phyloP scores from a whole-genome alignment of 92 coral and sea anemone species.

The Zoanthus gigantus region DNA sequence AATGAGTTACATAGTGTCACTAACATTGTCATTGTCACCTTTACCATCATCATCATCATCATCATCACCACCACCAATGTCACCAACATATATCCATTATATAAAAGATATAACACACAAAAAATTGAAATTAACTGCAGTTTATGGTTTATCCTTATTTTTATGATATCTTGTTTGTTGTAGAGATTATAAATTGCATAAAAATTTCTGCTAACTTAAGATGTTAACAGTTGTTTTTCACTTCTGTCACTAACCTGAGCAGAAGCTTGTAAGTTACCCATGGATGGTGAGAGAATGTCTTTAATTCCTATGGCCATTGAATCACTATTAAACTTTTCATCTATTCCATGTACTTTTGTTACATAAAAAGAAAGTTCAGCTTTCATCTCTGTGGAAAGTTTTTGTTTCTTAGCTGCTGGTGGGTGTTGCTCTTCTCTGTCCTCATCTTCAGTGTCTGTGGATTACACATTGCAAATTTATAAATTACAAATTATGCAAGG shows the following conservation, averaged over 20 bases:
- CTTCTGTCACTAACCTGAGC: constrained; percentile 76
- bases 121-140: neutral
- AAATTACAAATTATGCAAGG: no score
- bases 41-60: no score
- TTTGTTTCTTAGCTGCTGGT: constrained; percentile 75
- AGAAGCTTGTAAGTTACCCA: constrained; percentile 96
- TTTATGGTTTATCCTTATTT: no score
- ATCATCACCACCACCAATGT: no score
- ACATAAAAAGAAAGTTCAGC: constrained; percentile 76
- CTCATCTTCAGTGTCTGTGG: constrained; percentile 42
- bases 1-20: no score
- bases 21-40: no score
- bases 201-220: neutral
- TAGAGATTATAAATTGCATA: no score
- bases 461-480: no score
- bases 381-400: constrained; percentile 30
- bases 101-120: neutral
- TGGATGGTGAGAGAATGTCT: constrained; percentile 92
- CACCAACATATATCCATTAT: neutral
- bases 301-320: constrained; percentile 80
- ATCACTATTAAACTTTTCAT: constrained; percentile 72
- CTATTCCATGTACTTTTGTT: constrained; percentile 90
- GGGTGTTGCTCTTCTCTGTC: constrained; percentile 44
- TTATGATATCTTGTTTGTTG: no score
- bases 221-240: neutral